phyloP scores from a whole-genome alignment of 30 jellyfish, hydroid and myxozoan species.

The Catostylus mosaicus region DNA sequence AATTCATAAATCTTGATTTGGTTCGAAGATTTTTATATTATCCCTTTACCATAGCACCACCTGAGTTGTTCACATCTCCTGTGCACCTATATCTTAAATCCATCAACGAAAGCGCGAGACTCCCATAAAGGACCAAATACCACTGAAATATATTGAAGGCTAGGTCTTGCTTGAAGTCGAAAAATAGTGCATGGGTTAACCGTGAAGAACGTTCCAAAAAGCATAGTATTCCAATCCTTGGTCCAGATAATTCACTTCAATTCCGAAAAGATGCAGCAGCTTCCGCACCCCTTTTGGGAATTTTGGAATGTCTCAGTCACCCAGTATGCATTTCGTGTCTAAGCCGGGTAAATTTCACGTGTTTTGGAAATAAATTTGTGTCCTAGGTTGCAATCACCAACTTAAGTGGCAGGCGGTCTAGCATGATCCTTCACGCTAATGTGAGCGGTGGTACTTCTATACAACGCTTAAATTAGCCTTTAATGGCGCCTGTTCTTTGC shows the following conservation, averaged over 20 bases:
- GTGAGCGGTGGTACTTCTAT: not conserved
- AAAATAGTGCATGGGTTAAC: no score
- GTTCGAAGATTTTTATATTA: not conserved
- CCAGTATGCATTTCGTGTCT: slow-evolving; percentile 80
- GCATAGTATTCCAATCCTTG: no score
- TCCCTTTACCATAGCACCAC: no score
- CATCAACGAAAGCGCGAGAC: no score
- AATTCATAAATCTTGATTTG: no score
- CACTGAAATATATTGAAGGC: no score
- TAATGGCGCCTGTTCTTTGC: not conserved
- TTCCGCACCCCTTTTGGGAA: slow-evolving; percentile 70
- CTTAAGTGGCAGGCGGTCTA: slow-evolving; percentile 45
- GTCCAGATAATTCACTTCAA: no score
- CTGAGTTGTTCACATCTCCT: no score
- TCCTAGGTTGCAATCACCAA: slow-evolving; percentile 34
- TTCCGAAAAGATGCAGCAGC: slow-evolving; percentile 7
- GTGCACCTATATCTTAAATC: no score
- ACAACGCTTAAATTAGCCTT: not conserved
- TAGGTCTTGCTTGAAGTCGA: no score
- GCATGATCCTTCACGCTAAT: slow-evolving; percentile 7
- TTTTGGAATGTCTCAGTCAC: slow-evolving; percentile 48
- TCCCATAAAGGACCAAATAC: no score
- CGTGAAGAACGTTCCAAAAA: no score
- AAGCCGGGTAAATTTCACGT: slow-evolving; percentile 68
- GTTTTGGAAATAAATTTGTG: slow-evolving; percentile 7